These are phyloP conservation scores for Erythrolamprus reginae DNA, from an alignment of 2,113 vertebrate genomes.

Conservation along the genomic window DNA sequence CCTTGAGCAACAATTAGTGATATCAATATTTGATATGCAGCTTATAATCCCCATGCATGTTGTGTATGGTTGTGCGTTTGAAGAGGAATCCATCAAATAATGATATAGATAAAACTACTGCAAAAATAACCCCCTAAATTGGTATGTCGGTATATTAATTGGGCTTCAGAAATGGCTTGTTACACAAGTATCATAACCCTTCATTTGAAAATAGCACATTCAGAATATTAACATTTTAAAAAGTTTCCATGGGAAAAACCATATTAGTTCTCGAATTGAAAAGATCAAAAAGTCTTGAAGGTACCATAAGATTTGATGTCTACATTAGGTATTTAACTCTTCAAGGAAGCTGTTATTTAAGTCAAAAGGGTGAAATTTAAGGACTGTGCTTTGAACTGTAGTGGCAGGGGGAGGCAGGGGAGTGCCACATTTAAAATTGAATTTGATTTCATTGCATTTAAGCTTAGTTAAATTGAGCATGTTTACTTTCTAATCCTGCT, in stretches of 20 bases:
- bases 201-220: not conserved
- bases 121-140: not conserved
- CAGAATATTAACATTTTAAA: not conserved
- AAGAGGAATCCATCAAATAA: not conserved
- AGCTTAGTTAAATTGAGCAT: not conserved
- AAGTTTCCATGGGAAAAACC: not conserved
- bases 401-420: not conserved
- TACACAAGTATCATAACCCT: not conserved
- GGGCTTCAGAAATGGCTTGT: not conserved
- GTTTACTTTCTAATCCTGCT: not conserved
- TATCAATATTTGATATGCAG: constrained; percentile 56
- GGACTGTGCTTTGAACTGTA: not conserved
- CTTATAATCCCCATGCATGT: constrained; percentile 45
- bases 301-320: not conserved
- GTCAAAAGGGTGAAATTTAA: not conserved
- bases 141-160: not conserved
- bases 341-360: not conserved
- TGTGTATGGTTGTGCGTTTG: not conserved
- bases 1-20: constrained; percentile 61
- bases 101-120: not conserved
- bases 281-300: not conserved
- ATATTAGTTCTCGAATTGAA: not conserved
- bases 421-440: not conserved
- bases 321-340: not conserved
- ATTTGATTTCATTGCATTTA: not conserved